Conservation (phyloP, 2,888 invertebrate species). For the Antitype chi region DNA sequence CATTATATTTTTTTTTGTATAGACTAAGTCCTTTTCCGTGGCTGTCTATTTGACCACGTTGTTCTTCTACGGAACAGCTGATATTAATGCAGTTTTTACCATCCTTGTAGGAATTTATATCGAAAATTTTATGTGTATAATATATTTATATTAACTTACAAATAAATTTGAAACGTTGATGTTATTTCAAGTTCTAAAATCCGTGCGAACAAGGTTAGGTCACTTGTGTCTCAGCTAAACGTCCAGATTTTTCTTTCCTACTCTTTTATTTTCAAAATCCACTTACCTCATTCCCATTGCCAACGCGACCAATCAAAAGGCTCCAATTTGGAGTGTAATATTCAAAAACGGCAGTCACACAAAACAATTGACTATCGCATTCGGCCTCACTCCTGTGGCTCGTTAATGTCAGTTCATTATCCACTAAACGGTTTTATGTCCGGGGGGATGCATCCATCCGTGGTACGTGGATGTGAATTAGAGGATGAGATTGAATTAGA, state of each 20-base stretch:
- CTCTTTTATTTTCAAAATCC: constrained; percentile 12
- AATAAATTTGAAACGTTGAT: not conserved
- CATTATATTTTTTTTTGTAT: too few relatives aligned
- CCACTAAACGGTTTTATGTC: constrained; percentile 68
- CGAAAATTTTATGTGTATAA: not conserved
- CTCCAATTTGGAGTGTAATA: constrained; percentile 37
- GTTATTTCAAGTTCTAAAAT: not conserved
- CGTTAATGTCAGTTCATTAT: constrained; percentile 67
- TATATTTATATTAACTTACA: not conserved
- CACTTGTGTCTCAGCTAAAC: not conserved
- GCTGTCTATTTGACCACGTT: not conserved
- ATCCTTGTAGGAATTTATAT: not conserved
- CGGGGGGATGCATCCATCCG: constrained; percentile 64
- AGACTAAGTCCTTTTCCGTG: too few relatives aligned
- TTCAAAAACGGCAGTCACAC: constrained; percentile 54
- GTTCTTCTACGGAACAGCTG: not conserved
- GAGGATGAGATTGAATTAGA: constrained; percentile 43
- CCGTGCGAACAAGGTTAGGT: not conserved
- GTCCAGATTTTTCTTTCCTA: not conserved
- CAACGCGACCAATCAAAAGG: constrained; percentile 15
- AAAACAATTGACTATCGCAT: constrained; percentile 63
- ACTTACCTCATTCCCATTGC: not conserved
- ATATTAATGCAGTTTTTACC: not conserved
- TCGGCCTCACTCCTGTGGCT: constrained; percentile 46
- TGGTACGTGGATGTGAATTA: constrained; percentile 52